Conservation (phyloP, 2,113 vertebrate species). For the Felis chaus region DNA sequence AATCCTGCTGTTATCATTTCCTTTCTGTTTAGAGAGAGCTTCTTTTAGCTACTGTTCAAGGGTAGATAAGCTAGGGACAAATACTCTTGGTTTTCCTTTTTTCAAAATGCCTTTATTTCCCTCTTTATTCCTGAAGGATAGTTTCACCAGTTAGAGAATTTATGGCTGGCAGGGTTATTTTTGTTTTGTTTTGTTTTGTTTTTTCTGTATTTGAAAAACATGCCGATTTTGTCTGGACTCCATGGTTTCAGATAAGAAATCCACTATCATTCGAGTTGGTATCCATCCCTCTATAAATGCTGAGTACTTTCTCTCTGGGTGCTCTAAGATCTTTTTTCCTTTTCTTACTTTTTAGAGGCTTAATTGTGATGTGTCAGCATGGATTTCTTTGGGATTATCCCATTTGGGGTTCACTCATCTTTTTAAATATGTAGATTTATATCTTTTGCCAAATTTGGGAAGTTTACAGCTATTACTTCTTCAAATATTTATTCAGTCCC, state of each 20-base stretch:
- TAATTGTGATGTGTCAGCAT: not conserved
- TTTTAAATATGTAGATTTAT: not conserved
- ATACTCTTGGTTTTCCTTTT: not conserved
- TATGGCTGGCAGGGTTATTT: not conserved
- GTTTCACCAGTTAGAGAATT: conserved; percentile 11
- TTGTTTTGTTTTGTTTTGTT: not conserved
- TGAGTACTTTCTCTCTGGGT: not conserved
- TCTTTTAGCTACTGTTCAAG: not conserved
- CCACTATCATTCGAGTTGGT: not conserved
- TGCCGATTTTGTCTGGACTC: not conserved
- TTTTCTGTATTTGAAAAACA: not conserved
- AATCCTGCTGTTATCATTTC: not conserved
- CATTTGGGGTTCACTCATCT: not conserved
- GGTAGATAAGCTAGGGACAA: not conserved
- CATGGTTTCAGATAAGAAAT: not conserved
- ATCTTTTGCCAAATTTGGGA: not conserved
- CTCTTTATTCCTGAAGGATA: not conserved
- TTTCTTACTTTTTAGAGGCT: not conserved
- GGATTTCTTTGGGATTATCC: not conserved
- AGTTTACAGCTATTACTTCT: not conserved
- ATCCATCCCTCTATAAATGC: not conserved
- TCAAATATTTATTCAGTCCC: not conserved
- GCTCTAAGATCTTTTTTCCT: not conserved
- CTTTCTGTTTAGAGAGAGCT: not conserved
- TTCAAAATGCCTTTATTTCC: not conserved